These are phyloP conservation scores for Ochropleura plecta DNA, from an alignment of 2,888 invertebrate genomes.

Conservation along the genomic window DNA sequence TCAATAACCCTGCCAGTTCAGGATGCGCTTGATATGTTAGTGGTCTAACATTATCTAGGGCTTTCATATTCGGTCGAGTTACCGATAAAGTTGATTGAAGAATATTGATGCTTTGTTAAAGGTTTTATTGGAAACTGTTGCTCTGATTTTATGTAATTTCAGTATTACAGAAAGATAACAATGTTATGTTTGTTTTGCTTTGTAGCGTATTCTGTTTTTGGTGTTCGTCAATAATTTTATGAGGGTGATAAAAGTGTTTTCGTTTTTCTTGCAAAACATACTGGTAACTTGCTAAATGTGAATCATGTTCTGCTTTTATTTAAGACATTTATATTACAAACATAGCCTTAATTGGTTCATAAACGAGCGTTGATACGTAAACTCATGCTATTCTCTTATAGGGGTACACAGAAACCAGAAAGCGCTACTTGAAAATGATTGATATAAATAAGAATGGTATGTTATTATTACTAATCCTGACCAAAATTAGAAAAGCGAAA, in stretches of 20 bases:
- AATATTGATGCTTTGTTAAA: conserved; percentile 35
- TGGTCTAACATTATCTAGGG: conserved; percentile 28
- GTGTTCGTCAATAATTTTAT: conserved; percentile 2
- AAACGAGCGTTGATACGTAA: too few relatives aligned
- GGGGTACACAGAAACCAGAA: not conserved
- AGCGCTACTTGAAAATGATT: not conserved
- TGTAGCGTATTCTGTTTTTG: not conserved
- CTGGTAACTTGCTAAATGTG: not conserved
- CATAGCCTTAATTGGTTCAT: not conserved
- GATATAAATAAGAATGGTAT: not conserved
- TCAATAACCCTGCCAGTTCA: conserved; percentile 63
- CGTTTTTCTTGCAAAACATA: not conserved
- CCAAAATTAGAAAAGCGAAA: too few relatives aligned
- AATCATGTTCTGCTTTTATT: not conserved
- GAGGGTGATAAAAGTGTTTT: conserved; percentile 12
- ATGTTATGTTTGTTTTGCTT: conserved; percentile 17
- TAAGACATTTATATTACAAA: not conserved
- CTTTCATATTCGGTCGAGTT: conserved; percentile 32
- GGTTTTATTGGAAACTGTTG: conserved; percentile 37
- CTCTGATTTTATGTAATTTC: conserved; percentile 28
- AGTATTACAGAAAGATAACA: conserved; percentile 18
- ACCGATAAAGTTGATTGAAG: conserved; percentile 39
- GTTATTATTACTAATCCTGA: too few relatives aligned
- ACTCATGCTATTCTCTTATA: not conserved
- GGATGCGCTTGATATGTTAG: conserved; percentile 44